A percentile compares a stretch with the other conserved stretches of the same genome.
Evolutionary conservation across 2,113 vertebrate genomes (phyloP).

Genomic region (Chloebia gouldiae): DNA sequence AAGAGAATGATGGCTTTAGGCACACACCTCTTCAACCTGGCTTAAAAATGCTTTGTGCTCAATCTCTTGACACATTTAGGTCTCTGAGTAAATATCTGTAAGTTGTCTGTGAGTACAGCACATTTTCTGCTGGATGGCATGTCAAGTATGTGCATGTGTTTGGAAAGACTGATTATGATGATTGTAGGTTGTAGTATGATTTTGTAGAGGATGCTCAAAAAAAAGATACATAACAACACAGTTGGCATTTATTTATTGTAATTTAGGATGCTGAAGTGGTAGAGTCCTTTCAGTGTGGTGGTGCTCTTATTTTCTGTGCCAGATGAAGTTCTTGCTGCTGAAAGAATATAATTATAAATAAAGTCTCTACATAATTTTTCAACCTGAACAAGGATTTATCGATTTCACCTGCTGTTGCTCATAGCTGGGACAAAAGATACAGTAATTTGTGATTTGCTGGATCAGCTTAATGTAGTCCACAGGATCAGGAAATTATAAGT

Average conservation of each 20-base stretch:
- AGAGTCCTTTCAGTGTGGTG: background rate
- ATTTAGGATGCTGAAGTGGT: background rate
- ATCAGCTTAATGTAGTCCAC: background rate
- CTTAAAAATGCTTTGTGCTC: background rate
- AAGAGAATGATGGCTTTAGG: background rate
- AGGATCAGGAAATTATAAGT: background rate
- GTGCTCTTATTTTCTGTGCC: background rate
- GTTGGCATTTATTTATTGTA: background rate
- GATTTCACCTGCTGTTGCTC: background rate
- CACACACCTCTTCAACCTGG: background rate
- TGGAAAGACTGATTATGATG: background rate
- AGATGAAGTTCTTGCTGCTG: background rate
- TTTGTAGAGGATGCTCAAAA: background rate
- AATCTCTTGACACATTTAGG: background rate
- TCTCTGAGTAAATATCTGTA: background rate
- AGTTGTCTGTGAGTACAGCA: background rate
- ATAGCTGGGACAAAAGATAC: background rate
- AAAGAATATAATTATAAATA: background rate
- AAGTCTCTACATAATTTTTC: background rate
- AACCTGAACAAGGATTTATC: background rate
- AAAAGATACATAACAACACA: background rate
- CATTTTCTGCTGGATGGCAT: background rate
- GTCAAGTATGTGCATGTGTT: background rate
- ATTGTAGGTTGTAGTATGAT: background rate
- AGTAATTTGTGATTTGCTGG: background rate